phyloP scores from a whole-genome alignment of 2,797 vertebrate genomes.

The Merluccius polli region DNA sequence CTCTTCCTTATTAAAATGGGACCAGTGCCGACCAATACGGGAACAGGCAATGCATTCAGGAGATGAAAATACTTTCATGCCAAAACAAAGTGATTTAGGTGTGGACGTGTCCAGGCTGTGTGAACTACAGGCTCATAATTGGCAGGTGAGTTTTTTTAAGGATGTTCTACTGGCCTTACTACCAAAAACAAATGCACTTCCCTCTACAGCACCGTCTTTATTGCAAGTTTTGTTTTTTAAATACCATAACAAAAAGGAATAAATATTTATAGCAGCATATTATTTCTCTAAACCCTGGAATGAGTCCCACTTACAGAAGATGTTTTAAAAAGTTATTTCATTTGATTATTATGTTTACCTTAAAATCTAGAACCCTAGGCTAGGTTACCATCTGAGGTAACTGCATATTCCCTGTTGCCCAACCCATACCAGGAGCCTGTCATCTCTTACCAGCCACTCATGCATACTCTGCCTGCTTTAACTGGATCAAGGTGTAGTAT shows the following conservation, averaged over 20 bases:
- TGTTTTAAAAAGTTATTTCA: neutral
- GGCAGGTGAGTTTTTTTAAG: neutral
- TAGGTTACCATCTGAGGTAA: too few relatives aligned
- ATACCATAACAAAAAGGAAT: neutral
- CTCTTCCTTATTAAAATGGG: neutral
- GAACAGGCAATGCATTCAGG: neutral
- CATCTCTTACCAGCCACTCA: conserved; percentile 70
- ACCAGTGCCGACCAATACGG: neutral
- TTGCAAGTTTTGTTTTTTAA: neutral
- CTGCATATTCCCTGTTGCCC: conserved; percentile 35
- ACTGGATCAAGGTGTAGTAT: conserved; percentile 48
- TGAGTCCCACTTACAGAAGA: neutral
- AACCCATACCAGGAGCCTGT: conserved; percentile 56
- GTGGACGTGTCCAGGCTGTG: neutral
- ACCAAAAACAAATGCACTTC: neutral
- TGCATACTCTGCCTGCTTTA: conserved; percentile 29
- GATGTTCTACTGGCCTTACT: neutral
- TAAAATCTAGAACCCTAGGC: neutral
- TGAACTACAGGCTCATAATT: neutral
- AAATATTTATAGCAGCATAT: neutral
- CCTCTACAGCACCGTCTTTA: neutral
- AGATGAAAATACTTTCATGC: neutral
- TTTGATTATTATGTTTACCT: neutral
- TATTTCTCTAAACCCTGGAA: neutral
- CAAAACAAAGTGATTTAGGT: neutral